Conservation (phyloP, 2,113 vertebrate genomes). For the Python bivittatus region DNA sequence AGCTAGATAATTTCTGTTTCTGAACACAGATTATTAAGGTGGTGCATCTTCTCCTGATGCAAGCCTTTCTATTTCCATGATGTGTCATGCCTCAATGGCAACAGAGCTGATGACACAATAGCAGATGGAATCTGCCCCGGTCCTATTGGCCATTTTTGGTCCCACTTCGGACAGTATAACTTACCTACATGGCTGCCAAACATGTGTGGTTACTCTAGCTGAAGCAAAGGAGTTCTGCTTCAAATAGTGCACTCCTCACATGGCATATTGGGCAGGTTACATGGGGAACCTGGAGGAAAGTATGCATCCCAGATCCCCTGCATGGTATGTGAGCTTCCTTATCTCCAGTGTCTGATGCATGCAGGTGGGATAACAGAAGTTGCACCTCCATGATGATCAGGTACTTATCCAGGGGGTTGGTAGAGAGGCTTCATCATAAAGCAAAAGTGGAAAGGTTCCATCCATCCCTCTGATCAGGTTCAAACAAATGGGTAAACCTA, state of each 20-base stretch:
- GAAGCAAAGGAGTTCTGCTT: background rate
- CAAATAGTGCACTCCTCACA: background rate
- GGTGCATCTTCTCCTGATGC: background rate
- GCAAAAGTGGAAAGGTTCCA: background rate
- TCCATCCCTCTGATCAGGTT: background rate
- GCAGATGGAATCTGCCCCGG: background rate
- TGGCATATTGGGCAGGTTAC: background rate
- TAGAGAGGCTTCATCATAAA: background rate
- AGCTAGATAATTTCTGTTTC: background rate
- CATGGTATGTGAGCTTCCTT: background rate
- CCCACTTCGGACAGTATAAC: background rate
- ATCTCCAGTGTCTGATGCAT: background rate
- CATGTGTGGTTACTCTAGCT: background rate
- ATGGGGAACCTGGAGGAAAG: background rate
- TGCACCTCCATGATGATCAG: background rate
- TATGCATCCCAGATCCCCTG: background rate
- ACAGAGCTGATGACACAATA: background rate
- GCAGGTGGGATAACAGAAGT: background rate
- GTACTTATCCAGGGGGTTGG: background rate
- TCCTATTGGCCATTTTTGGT: background rate
- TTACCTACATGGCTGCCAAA: background rate
- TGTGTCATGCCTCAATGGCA: background rate
- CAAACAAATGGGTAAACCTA: background rate
- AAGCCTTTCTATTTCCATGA: background rate
- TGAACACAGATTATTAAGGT: background rate